Base-by-base conservation (phyloP, 2,113 vertebrate genomes). In the Sapayoa aenigma region DNA sequence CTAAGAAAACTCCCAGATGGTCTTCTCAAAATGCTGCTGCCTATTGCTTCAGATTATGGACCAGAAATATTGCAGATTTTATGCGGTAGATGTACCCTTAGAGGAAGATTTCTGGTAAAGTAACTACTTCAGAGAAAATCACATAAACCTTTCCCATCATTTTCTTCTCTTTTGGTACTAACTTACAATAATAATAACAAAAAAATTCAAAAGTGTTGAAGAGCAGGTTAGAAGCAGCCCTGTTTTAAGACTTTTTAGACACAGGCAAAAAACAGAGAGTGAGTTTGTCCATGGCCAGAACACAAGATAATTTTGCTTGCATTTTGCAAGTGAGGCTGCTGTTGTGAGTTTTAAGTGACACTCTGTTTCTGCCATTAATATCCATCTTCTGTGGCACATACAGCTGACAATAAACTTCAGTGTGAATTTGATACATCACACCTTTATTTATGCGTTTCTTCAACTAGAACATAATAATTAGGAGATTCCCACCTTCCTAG, bases 71-170 rank as follows among this genome's bases (percentile, higher is more conserved):
- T 89, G 37, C 39, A 35, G 18, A 42, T 84, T 84, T 60, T 84
- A 19, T 68, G 41, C n/a, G 78, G 27, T 44, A 81, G 80, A 68
- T 5, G 1, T 56, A 12, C 10, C 78, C 24, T 69, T 12, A 25
- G 35, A 33, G 50, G 11, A 89, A 46, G 27, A 12, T 73, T 56
- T 72, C 52, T 55, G 62, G 5, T 69, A 41, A 66, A 94, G 88
- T 78, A 81, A 87, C 33, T 93, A 90, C 75, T 96, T 97, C 75
- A 83, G 84, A 68, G 84, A 92, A 96, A 93, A 92, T 84, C 39
- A 84, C n/a, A 60, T n/a, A 77, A 73, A 59, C 76, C 9, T 93
- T 96, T 94, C 59, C 31, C 6, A 41, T 46, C 1, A 3, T 75
- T 82, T 89, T 84, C 56, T 21, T 66, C 13, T 77, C 63, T 78